Conservation (phyloP, 2,797 vertebrate species). For the Sebastes aleutianus region DNA sequence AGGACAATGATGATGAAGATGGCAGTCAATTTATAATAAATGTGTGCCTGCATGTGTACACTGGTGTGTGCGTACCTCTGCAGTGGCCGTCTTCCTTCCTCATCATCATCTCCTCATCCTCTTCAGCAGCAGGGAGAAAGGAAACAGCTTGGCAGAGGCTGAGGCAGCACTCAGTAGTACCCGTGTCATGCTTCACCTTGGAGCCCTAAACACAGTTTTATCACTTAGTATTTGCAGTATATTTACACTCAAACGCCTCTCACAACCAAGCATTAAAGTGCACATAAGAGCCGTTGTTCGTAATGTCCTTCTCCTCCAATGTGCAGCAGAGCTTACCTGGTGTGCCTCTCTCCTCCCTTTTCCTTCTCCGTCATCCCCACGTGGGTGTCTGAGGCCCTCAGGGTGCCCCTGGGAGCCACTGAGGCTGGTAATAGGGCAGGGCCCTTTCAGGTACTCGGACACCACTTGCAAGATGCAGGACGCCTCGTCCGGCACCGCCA, state of each 20-base stretch:
- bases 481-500: constrained; percentile 77
- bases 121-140: constrained; percentile 79
- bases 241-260: background rate
- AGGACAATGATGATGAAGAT: background rate
- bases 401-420: constrained; percentile 63
- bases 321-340: constrained; percentile 47
- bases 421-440: constrained; percentile 73
- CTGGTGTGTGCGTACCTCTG: constrained; percentile 51
- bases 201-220: constrained; percentile 14
- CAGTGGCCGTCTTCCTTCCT: constrained; percentile 70
- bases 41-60: background rate
- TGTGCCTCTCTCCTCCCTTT: constrained; percentile 43
- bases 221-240: background rate
- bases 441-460: constrained; percentile 73
- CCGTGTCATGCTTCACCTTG: constrained; percentile 65
- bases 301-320: background rate
- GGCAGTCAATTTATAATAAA: background rate
- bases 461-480: constrained; percentile 73
- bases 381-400: constrained; percentile 47
- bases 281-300: too few species aligned
- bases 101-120: constrained; percentile 81
- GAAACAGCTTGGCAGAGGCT: constrained; percentile 83
- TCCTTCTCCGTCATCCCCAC: constrained; percentile 40
- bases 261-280: background rate
- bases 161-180: constrained; percentile 78